These are phyloP conservation scores for Rhynchophorus ferrugineus DNA, from an alignment of 1,140 invertebrate species.

Conservation along the genomic window DNA sequence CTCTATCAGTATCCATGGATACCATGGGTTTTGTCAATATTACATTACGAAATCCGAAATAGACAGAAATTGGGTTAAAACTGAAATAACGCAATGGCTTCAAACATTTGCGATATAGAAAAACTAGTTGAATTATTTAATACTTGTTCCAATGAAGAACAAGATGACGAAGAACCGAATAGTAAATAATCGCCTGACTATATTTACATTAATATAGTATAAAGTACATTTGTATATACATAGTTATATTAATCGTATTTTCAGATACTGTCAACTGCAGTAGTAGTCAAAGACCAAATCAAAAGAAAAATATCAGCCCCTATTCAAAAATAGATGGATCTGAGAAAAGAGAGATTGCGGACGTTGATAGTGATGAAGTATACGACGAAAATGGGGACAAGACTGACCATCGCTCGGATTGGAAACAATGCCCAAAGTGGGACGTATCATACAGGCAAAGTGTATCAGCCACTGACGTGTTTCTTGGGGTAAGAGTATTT, in stretches of 20 bases:
- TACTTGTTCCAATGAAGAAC: constrained; percentile 18
- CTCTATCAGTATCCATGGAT: too few relatives aligned
- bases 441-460: constrained; percentile 77
- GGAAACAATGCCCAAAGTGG: constrained; percentile 64
- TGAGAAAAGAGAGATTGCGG: constrained; percentile 11
- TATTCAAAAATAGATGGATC: constrained; percentile 25
- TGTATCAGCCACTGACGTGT: constrained; percentile 78
- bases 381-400: constrained; percentile 10
- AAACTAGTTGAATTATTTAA: constrained; percentile 27
- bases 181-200: neutral
- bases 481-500: constrained; percentile 68
- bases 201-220: neutral
- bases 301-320: constrained; percentile 23
- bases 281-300: neutral
- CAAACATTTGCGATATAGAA: constrained; percentile 26
- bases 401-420: too few relatives aligned
- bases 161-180: constrained; percentile 1
- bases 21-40: too few relatives aligned
- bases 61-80: neutral
- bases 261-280: too few relatives aligned
- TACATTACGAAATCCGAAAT: neutral
- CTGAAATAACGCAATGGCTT: neutral
- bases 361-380: constrained; percentile 14
- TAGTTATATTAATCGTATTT: too few relatives aligned
- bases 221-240: neutral